Percentiles rank a stretch among this genome's conserved stretches.
Conservation (phyloP, 1,140 invertebrate species). For the Neelides sp. region DNA sequence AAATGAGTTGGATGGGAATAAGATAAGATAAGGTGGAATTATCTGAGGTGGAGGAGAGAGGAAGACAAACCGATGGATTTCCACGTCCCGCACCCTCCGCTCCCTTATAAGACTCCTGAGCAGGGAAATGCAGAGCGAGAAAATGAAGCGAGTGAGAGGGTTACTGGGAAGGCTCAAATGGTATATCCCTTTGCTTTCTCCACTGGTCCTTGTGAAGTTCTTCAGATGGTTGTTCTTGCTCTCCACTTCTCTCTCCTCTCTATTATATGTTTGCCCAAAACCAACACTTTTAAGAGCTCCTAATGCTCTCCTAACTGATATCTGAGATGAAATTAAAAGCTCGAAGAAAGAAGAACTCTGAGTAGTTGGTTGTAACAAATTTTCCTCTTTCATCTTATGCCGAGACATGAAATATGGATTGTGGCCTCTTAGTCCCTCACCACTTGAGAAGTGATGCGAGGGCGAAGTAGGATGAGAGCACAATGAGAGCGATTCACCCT, state of each 20-base stretch:
- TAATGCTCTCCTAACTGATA: conserved; percentile 31
- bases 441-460: conserved; percentile 6
- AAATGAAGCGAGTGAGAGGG: too few relatives aligned
- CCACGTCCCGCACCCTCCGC: too few relatives aligned
- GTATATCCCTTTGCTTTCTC: too few relatives aligned
- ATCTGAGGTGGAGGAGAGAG: too few relatives aligned
- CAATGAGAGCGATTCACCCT: conserved; percentile 6
- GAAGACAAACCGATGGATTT: too few relatives aligned
- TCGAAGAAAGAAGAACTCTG: conserved; percentile 12
- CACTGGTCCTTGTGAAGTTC: conserved; percentile 17
- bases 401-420: conserved; percentile 30
- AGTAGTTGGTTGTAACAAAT: conserved; percentile 12
- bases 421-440: conserved; percentile 13
- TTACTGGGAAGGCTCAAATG: conserved; percentile 12
- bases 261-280: conserved; percentile 30
- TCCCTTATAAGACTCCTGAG: too few relatives aligned
- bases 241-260: conserved; percentile 1
- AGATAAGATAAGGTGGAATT: too few relatives aligned
- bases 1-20: too few relatives aligned
- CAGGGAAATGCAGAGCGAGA: too few relatives aligned
- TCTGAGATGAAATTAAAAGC: conserved; percentile 30
- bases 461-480: conserved; percentile 8
- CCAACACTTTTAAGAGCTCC: conserved; percentile 31
- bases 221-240: conserved; percentile 9
- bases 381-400: conserved; percentile 29